Percentiles rank a stretch among this genome's conserved stretches.
Conservation (phyloP, 1,140 invertebrate species). For the Drosophila mayri region DNA sequence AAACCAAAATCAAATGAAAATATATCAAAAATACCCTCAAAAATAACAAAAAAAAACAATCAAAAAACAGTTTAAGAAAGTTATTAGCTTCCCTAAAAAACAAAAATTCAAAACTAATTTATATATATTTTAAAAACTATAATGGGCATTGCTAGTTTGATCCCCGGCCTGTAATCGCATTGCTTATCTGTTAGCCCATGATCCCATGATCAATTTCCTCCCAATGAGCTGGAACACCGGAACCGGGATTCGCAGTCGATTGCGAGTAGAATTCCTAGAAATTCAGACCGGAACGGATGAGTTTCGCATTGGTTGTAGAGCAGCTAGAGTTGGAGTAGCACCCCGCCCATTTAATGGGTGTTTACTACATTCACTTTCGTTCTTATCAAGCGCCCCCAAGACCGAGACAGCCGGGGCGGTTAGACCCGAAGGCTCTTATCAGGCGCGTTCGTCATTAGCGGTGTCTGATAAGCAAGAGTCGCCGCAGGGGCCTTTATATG, state of each 20-base stretch:
- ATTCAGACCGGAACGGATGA: background rate
- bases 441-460: constrained; percentile 19
- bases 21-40: background rate
- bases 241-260: constrained; percentile 12
- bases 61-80: too few relatives aligned
- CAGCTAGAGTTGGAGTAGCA: background rate
- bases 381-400: constrained; percentile 17
- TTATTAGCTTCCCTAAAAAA: too few relatives aligned
- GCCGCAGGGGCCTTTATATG: constrained; percentile 29
- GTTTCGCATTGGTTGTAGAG: background rate
- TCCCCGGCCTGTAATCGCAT: background rate
- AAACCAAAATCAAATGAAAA: background rate
- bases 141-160: background rate
- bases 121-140: too few relatives aligned
- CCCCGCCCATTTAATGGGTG: constrained; percentile 6
- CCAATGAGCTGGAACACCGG: constrained; percentile 22
- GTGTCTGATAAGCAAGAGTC: constrained; percentile 34
- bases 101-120: too few relatives aligned
- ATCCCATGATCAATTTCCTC: constrained; percentile 14
- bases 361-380: constrained; percentile 48
- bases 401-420: background rate
- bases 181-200: constrained; percentile 9
- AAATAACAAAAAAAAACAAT: background rate
- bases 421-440: constrained; percentile 38
- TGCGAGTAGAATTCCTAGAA: background rate